phyloP scores from a whole-genome alignment of 2,113 vertebrate genomes.

The Rissa tridactyla region DNA sequence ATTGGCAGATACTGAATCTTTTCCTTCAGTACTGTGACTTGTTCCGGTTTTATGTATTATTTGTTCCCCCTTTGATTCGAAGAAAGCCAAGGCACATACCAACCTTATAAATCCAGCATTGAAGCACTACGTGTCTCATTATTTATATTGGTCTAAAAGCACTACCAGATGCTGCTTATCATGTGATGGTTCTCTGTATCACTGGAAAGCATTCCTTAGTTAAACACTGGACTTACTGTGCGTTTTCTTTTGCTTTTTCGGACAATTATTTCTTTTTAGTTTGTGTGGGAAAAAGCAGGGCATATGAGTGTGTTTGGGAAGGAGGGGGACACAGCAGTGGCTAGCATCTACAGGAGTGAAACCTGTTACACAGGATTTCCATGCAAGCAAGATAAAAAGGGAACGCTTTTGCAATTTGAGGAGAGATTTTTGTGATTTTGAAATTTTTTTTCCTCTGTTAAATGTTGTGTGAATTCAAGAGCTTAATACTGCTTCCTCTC shows the following conservation, averaged over 20 bases:
- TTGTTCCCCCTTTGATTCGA: neutral
- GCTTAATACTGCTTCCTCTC: neutral
- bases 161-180: conserved; percentile 53
- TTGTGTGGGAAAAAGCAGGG: conserved; percentile 46
- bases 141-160: conserved; percentile 29
- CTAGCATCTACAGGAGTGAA: neutral
- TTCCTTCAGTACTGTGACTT: neutral
- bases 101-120: conserved; percentile 17
- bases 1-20: conserved; percentile 21
- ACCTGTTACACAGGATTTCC: neutral
- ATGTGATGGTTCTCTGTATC: conserved; percentile 38
- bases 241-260: conserved; percentile 17
- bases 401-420: neutral
- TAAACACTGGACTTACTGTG: conserved; percentile 31
- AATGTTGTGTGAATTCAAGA: neutral
- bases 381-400: neutral
- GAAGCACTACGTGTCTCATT: conserved; percentile 5
- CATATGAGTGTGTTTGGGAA: neutral
- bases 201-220: neutral
- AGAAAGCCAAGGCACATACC: conserved; percentile 28
- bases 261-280: conserved; percentile 38
- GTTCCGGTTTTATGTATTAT: conserved; percentile 16
- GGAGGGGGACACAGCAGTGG: neutral
- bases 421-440: neutral
- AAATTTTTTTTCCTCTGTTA: neutral